Base-by-base conservation (phyloP, 2,797 vertebrate genomes). In the Phoebastria nigripes region DNA sequence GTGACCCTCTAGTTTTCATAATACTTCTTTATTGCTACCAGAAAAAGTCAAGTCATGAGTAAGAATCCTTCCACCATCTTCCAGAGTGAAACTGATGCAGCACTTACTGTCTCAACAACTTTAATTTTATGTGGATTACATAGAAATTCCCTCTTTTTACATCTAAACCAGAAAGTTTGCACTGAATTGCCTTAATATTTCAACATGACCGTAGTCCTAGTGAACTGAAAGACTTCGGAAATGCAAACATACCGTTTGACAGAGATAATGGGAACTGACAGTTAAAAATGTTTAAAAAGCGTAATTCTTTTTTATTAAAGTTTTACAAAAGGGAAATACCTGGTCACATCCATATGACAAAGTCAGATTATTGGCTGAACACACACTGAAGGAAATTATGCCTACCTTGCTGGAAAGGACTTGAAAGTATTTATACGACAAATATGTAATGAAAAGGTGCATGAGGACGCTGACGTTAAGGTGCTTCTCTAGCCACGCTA, bases 381-480 rank as follows among this genome's bases (percentile, higher is more conserved):
- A 12, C 2, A 3, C 15, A 3, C 42, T 4, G 39, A 11, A 66
- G 86, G 47, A 29, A 51, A 26, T 6, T 3, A 7, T 0, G 22
- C 52, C 59, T 3, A 5, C 59, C 47, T n/a, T 9, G 47, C 18
- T 41, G 71, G 33, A 21, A 44, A 44, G 65, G 82, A 49, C 15
- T 4, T 25, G n/a, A 5, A 7, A 29, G 55, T 11, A 26, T 65
- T 81, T 76, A 37, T 15, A 59, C 0, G 11, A 35, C 31, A 65
- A 51, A 69, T 4, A 37, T 0, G 15, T 4, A 41, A 52, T 3
- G 49, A 49, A 19, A 49, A 42, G 69, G 65, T 21, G 62, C 37
- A 24, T 1, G 26, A 59, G 71, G 55, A 58, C n/a, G 6, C 18
- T 6, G 35, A 15, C 1, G 9, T 20, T 24, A 16, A 21, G 33